Percentiles rank a stretch among this genome's conserved stretches.
These are phyloP conservation scores for Aurelia aurita complex sp. Pacific DNA, from an alignment of 30 jellyfish, hydroid and myxozoan species.

Conservation along the genomic window DNA sequence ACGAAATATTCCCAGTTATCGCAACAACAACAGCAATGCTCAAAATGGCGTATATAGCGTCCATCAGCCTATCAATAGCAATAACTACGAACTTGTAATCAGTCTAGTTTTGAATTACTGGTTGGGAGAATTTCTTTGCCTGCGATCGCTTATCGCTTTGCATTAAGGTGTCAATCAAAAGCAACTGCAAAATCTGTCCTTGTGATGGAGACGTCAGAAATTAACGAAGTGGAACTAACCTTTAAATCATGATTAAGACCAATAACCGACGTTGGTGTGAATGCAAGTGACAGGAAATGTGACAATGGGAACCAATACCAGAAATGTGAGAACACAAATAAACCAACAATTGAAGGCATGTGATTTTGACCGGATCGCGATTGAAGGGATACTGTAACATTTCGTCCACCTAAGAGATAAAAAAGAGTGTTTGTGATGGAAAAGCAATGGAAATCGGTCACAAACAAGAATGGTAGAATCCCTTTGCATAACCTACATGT, in stretches of 20 bases:
- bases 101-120: not conserved
- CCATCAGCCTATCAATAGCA: too few species aligned
- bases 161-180: too few species aligned
- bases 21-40: too few species aligned
- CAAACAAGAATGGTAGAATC: too few species aligned
- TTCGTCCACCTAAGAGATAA: constrained; percentile 89
- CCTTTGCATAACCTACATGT: too few species aligned
- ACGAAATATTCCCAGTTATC: too few species aligned
- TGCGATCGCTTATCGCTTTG: too few species aligned
- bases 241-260: constrained; percentile 92
- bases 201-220: too few species aligned
- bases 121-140: not conserved
- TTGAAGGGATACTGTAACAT: constrained; percentile 91
- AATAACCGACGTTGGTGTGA: constrained; percentile 95
- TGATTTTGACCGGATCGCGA: constrained; percentile 98
- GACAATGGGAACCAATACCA: constrained; percentile 99
- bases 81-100: too few species aligned
- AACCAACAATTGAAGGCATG: constrained; percentile 98
- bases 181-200: not conserved
- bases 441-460: too few species aligned
- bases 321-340: constrained; percentile 94
- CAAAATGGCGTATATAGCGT: too few species aligned
- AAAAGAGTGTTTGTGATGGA: not conserved
- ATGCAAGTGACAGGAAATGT: constrained; percentile 94
- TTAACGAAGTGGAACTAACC: constrained; percentile 48